Percentiles rank a stretch among this genome's conserved stretches.
Conservation (phyloP, 2,113 vertebrate genomes). For the Glaucidium brasilianum region DNA sequence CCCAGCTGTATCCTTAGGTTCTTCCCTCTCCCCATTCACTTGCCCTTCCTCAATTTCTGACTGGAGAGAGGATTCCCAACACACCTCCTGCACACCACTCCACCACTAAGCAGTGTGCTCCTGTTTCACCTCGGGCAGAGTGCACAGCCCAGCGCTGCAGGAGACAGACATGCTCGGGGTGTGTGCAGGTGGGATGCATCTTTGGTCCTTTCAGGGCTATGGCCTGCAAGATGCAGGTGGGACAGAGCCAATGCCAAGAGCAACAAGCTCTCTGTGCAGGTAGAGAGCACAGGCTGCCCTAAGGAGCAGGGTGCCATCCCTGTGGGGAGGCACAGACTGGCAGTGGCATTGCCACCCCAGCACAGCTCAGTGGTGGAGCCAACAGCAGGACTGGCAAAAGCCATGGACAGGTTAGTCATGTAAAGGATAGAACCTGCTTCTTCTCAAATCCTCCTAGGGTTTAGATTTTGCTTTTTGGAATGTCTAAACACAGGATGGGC, state of each 20-base stretch:
- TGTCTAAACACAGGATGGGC: background rate
- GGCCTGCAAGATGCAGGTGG: background rate
- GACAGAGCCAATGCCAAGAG: background rate
- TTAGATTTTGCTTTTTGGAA: background rate
- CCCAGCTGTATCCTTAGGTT: background rate
- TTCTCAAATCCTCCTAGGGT: background rate
- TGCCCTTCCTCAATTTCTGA: background rate
- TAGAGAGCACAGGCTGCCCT: background rate
- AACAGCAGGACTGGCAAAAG: background rate
- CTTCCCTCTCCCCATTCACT: background rate
- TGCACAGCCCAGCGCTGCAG: background rate
- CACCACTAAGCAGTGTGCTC: background rate
- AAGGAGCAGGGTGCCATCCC: background rate
- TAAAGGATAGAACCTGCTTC: background rate
- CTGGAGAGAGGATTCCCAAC: background rate
- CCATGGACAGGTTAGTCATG: background rate
- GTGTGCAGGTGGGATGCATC: fast-evolving
- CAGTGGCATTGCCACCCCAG: background rate
- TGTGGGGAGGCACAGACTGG: fast-evolving
- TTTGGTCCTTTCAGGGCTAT: background rate
- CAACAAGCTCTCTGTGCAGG: background rate
- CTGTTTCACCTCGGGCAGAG: fast-evolving
- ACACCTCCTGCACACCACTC: background rate
- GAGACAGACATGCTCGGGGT: background rate
- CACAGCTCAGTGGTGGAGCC: background rate